A percentile compares a stretch with the other conserved stretches of the same genome.
Conservation (phyloP, 2,113 vertebrate species). For the Mixornis gularis region DNA sequence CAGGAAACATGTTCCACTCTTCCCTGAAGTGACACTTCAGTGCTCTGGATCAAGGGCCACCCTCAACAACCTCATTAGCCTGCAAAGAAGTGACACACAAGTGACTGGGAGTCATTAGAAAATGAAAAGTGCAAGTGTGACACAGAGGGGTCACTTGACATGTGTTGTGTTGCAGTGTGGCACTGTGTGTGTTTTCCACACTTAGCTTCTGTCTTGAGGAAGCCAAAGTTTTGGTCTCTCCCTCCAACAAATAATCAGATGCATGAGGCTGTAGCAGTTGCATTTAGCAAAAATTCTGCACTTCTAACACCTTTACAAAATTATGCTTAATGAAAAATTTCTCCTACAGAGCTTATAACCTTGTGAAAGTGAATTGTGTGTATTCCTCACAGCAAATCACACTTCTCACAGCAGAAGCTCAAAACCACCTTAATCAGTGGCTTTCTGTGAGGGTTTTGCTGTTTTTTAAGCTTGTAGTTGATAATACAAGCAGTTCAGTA, state of each 20-base stretch:
- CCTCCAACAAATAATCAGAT: not conserved
- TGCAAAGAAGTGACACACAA: not conserved
- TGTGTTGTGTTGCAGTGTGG: fast-evolving
- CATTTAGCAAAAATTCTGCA: not conserved
- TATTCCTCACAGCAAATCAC: not conserved
- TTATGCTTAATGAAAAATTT: not conserved
- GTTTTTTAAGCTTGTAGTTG: not conserved
- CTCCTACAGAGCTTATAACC: not conserved
- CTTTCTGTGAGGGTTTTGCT: not conserved
- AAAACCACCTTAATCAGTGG: not conserved
- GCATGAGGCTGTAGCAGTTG: not conserved
- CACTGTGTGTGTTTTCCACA: not conserved
- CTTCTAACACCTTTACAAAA: not conserved
- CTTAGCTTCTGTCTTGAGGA: not conserved
- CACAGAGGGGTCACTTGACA: not conserved
- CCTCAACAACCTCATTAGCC: not conserved
- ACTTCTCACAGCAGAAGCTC: not conserved
- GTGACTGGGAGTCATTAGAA: not conserved
- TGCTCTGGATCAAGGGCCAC: not conserved
- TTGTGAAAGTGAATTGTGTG: not conserved
- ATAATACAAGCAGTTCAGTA: not conserved
- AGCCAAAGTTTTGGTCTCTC: not conserved
- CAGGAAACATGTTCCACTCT: fast-evolving
- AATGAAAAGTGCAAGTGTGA: not conserved
- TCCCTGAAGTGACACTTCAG: not conserved